Evolutionary conservation across 2,888 invertebrate species (phyloP), one percentile per base, ranked within the genome.

Genomic region (Macrophya annulata): DNA sequence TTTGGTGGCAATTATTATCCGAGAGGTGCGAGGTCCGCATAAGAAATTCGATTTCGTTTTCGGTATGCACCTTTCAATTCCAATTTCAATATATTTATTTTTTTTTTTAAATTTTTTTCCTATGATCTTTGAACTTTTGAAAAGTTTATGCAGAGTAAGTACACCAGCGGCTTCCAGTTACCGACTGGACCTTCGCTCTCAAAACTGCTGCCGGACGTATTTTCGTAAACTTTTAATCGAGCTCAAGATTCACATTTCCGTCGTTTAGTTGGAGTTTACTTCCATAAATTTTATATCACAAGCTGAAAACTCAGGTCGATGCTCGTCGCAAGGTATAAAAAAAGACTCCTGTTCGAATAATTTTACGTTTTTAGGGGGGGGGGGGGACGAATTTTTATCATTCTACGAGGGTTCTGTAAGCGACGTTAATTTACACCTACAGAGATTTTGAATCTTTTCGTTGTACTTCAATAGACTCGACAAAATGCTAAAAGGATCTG

Each of bases 1-100:
- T 15, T 68, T 12, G 21, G n/a, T 9, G 62, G n/a, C 17, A 1
- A 62, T n/a, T 8, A 62, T 62, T 62, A 31, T 48, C 12, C 48
- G 48, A 5, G 48, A 48, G 10, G 1, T 3, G 37, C 68, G 68
- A 68, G 37, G 17, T 25, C 37, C 12, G 4, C 37, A 1, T 68
- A 68, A 68, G 37, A 68, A 68, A 68, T 68, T 68, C 68, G 15
- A 68, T 68, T 68, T 68, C 68, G 68, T 68, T 68, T 17, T 37
- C 37, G 15, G 15, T 17, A n/a, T n/a, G n/a, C n/a, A 17, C 37
- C 37, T 37, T 68, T 37, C 17, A 2, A 37, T 6, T 15, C 17
- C 68, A 37, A 31, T 68, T 37, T 68, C n/a, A n/a, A n/a, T n/a
- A n/a, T n/a, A n/a, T n/a, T n/a, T n/a, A 5, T 37, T 9, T 48